Evolutionary conservation across 2,113 vertebrate genomes (phyloP).

Genomic region (Prionailurus viverrinus): DNA sequence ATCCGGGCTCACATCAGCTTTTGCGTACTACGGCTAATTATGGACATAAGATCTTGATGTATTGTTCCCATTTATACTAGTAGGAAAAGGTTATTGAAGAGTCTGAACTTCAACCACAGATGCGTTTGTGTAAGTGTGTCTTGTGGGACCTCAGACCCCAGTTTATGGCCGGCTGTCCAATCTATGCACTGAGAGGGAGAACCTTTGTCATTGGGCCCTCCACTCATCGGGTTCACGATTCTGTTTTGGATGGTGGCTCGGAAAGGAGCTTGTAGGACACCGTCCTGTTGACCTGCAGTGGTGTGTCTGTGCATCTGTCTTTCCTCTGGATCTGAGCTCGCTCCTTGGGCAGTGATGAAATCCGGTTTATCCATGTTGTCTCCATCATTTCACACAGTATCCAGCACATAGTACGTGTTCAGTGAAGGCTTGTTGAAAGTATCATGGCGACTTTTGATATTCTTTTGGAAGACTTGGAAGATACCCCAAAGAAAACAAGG

Average conservation of each 20-base stretch:
- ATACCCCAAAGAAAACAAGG: not conserved
- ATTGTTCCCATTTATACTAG: not conserved
- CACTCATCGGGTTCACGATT: not conserved
- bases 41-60: not conserved
- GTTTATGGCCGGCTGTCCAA: not conserved
- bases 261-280: not conserved
- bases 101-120: not conserved
- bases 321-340: not conserved
- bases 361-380: not conserved
- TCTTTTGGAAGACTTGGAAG: not conserved
- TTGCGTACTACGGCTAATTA: not conserved
- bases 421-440: not conserved
- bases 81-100: not conserved
- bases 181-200: not conserved
- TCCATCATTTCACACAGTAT: not conserved
- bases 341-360: not conserved
- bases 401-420: not conserved
- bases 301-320: not conserved
- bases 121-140: not conserved
- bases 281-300: not conserved
- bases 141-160: not conserved
- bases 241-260: not conserved
- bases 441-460: not conserved
- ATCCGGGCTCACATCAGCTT: not conserved
- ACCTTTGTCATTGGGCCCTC: accelerated